phyloP scores from a whole-genome alignment of 2,113 vertebrate species.

The Syrmaticus mikado region DNA sequence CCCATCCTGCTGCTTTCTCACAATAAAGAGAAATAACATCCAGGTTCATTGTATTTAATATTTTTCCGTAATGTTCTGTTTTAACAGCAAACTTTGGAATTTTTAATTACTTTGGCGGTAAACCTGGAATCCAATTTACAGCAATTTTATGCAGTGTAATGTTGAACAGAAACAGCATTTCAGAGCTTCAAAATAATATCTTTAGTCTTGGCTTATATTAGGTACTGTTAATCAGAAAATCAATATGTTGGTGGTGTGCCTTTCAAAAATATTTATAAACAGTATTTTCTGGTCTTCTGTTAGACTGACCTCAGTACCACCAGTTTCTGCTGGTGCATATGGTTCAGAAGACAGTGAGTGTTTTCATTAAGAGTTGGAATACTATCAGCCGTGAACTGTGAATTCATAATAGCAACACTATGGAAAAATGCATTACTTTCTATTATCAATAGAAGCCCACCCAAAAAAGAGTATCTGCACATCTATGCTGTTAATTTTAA shows the following conservation, averaged over 20 bases:
- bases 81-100: conserved; percentile 39
- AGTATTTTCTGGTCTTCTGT: not conserved
- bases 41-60: conserved; percentile 10
- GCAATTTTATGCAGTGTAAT: conserved; percentile 20
- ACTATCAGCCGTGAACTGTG: not conserved
- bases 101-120: conserved; percentile 57
- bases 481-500: not conserved
- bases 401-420: not conserved
- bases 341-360: not conserved
- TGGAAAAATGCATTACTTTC: not conserved
- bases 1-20: not conserved
- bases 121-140: conserved; percentile 44
- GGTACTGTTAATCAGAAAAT: not conserved
- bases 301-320: not conserved
- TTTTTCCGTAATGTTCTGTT: conserved; percentile 29
- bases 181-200: not conserved
- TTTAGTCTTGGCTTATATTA: not conserved
- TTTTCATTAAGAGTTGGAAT: not conserved
- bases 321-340: not conserved
- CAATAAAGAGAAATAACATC: conserved; percentile 12
- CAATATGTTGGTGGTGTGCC: not conserved
- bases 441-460: not conserved
- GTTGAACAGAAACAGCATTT: conserved; percentile 20
- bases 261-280: conserved; percentile 7
- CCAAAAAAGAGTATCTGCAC: not conserved